A percentile compares a stretch with the other conserved stretches of the same genome.
These are phyloP conservation scores for Minunthozetes semirufus DNA, from an alignment of 2,888 invertebrate species.

Conservation along the genomic window DNA sequence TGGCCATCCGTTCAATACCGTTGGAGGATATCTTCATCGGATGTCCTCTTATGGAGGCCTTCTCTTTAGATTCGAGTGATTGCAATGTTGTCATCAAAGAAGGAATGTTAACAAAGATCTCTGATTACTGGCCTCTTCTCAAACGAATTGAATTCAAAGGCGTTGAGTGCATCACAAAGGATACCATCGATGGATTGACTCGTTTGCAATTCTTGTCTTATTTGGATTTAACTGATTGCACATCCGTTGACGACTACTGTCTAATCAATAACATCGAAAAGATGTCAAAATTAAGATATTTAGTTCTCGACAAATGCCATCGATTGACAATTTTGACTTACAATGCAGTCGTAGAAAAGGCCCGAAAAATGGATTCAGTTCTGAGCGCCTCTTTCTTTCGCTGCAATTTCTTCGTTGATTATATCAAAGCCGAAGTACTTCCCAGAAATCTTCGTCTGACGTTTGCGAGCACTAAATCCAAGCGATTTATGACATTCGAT, in stretches of 20 bases:
- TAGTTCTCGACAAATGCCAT: conserved; percentile 6
- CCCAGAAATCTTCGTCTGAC: background rate
- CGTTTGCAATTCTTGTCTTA: background rate
- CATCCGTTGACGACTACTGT: background rate
- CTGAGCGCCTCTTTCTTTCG: background rate
- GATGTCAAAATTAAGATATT: background rate
- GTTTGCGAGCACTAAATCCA: background rate
- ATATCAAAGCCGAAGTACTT: background rate
- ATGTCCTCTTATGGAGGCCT: background rate
- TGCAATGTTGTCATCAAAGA: background rate
- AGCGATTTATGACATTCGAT: background rate
- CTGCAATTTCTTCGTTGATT: background rate
- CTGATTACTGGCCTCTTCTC: background rate
- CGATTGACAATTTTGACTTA: background rate
- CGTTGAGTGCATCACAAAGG: background rate
- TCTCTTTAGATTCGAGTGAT: background rate
- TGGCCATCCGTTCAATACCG: background rate
- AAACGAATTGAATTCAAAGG: background rate
- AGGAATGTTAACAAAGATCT: background rate
- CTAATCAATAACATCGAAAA: background rate
- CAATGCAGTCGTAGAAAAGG: background rate
- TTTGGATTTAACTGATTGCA: background rate
- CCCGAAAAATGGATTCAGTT: background rate
- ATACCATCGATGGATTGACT: background rate
- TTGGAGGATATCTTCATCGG: background rate